These are phyloP conservation scores for Bombus balteatus DNA, from an alignment of 1,140 invertebrate species.

Conservation along the genomic window DNA sequence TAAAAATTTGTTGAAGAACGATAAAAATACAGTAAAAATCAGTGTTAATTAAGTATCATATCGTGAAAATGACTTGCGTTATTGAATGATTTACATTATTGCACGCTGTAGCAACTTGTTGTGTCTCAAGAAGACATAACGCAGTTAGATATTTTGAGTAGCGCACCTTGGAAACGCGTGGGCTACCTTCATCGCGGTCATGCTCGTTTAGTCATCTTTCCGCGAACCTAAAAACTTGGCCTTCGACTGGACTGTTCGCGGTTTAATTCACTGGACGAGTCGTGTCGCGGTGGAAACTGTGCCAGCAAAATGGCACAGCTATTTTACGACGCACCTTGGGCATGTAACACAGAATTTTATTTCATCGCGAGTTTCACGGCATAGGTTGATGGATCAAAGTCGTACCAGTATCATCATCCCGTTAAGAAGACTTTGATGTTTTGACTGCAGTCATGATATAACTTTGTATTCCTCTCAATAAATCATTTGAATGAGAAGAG, in stretches of 20 bases:
- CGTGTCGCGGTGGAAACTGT: constrained; percentile 68
- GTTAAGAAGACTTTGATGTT: not conserved
- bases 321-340: constrained; percentile 74
- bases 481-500: not conserved
- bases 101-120: not conserved
- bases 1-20: not conserved
- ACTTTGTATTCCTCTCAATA: not conserved
- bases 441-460: not conserved
- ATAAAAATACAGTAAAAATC: not conserved
- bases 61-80: not conserved
- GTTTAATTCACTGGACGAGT: constrained; percentile 65
- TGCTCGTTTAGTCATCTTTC: constrained; percentile 49
- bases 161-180: constrained; percentile 2
- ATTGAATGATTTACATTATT: not conserved
- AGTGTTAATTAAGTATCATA: no score
- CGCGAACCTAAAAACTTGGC: constrained; percentile 66
- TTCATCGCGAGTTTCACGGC: constrained; percentile 44
- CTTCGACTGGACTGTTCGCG: constrained; percentile 41
- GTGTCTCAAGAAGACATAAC: not conserved
- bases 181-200: not conserved
- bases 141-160: constrained; percentile 6
- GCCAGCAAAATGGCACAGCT: constrained; percentile 77
- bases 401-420: constrained; percentile 14
- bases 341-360: constrained; percentile 62
- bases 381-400: not conserved